Percentiles rank a stretch among this genome's conserved stretches.
Conservation (phyloP, 2,113 vertebrate species). For the Tautogolabrus adspersus region DNA sequence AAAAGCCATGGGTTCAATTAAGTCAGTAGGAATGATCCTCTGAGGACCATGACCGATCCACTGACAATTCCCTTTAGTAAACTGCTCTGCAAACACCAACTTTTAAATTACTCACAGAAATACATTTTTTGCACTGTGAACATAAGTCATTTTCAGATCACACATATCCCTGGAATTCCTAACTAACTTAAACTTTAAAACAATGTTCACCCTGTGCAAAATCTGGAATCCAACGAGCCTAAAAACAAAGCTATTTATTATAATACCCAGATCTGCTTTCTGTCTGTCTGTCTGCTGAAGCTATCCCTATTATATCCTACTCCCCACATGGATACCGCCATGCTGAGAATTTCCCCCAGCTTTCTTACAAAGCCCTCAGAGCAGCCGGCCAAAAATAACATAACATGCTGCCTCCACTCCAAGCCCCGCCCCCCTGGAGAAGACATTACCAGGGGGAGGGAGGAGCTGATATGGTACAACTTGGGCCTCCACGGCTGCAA, state of each 20-base stretch:
- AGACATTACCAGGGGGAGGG: slow-evolving; percentile 58
- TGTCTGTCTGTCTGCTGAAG: slow-evolving; percentile 67
- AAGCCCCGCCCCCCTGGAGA: slow-evolving; percentile 69
- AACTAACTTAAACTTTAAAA: neutral
- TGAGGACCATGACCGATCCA: neutral
- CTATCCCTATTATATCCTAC: slow-evolving; percentile 72
- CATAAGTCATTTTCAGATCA: neutral
- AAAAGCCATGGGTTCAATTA: neutral
- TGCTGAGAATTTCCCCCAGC: slow-evolving; percentile 76
- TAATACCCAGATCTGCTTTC: slow-evolving; percentile 64
- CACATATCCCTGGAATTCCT: neutral
- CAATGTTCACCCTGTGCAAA: neutral
- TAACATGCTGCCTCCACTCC: slow-evolving; percentile 70
- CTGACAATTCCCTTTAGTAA: too few species aligned
- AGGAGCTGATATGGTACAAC: slow-evolving; percentile 46
- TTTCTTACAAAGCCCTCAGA: slow-evolving; percentile 78
- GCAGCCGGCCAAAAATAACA: slow-evolving; percentile 83
- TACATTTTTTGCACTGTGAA: neutral
- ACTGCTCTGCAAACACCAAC: too few species aligned
- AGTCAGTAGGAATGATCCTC: neutral
- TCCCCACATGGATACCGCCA: slow-evolving; percentile 78
- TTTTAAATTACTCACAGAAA: neutral
- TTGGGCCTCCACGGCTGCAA: slow-evolving; percentile 70
- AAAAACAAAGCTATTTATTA: slow-evolving; percentile 33
- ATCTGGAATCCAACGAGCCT: slow-evolving; percentile 8